Base-by-base conservation (phyloP, 2,888 invertebrate species). In the Allophyes oxyacanthae region DNA sequence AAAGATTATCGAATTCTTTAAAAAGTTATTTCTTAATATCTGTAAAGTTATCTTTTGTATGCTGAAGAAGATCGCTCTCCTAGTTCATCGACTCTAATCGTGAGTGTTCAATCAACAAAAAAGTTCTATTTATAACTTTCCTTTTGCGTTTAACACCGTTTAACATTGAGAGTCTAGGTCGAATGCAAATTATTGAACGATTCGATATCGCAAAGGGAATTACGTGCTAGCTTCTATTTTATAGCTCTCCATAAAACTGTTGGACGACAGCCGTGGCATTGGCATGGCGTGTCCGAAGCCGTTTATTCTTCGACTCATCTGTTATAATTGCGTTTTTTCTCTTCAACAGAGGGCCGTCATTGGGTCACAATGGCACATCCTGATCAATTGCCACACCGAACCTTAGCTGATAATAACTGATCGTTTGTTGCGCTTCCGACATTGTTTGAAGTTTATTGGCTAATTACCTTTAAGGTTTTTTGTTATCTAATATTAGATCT, bases 341-440 rank as follows among this genome's bases (percentile, higher is more conserved):
- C 71, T 64, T 57, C 25, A 59, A 64, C 55, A 44, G 48, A 37
- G 46, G 54, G 49, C 58, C 54, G 69, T 68, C 72, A 72, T 74
- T 72, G 66, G 66, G 48, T 50, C 55, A 60, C 75, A 77, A 77
- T 75, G 67, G 52, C 59, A 75, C 80, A 83, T 84, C 84, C 84
- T 84, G 80, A 80, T 83, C 73, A 77, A 84, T 84, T 84, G 79
- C 82, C 57, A 69, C 81, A 84, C 67, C 54, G 46, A 68, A 67
- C 64, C 67, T 61, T 57, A 67, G 66, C 53, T 63, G 67, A 63
- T 74, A 65, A 72, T 73, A 63, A 65, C 59, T 36, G 51, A 55
- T 54, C 40, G 52, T 72, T 78, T 65, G 61, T 60, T 70, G 58
- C 49, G 73, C 77, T 79, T 79, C 77, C 80, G 80, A 75, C 71